A percentile compares a stretch with the other conserved stretches of the same genome.
phyloP scores from a whole-genome alignment of 2,888 invertebrate genomes.

The Hyposoter didymator region DNA sequence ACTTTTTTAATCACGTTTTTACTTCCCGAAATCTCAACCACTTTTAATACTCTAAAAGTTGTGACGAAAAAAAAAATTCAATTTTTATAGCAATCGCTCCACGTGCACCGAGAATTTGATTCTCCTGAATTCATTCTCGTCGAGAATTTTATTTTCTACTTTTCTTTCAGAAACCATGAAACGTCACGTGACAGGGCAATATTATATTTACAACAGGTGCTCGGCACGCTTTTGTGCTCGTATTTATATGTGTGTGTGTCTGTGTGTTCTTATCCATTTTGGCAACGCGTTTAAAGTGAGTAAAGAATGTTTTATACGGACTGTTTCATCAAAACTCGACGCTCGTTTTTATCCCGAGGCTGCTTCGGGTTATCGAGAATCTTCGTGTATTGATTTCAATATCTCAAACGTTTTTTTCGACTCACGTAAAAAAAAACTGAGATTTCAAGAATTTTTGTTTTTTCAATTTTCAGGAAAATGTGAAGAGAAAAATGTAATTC shows the following conservation, averaged over 20 bases:
- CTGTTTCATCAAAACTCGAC: conserved; percentile 7
- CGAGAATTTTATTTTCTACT: not conserved
- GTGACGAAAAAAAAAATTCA: not conserved
- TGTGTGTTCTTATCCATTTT: conserved; percentile 36
- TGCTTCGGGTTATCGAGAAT: not conserved
- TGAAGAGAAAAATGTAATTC: conserved; percentile 12
- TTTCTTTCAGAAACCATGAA: conserved; percentile 11
- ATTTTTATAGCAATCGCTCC: conserved; percentile 52
- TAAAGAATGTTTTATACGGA: conserved; percentile 17
- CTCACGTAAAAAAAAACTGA: not conserved
- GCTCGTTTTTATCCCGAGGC: not conserved
- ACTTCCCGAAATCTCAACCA: not conserved
- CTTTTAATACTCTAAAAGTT: not conserved
- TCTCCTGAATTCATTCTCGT: not conserved
- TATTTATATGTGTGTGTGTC: conserved; percentile 8
- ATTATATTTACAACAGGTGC: conserved; percentile 33
- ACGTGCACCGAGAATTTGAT: conserved; percentile 44
- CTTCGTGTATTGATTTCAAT: not conserved
- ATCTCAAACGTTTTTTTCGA: not conserved
- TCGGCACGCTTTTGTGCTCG: not conserved
- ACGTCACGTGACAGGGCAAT: conserved; percentile 23
- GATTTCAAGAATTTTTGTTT: not conserved
- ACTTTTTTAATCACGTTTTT: conserved; percentile 5
- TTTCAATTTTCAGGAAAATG: conserved; percentile 23
- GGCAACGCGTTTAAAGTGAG: conserved; percentile 48